Evolutionary conservation across 1,140 invertebrate genomes (phyloP), one percentile per base, ranked within the genome.

Genomic region (Aphidius gifuensis): DNA sequence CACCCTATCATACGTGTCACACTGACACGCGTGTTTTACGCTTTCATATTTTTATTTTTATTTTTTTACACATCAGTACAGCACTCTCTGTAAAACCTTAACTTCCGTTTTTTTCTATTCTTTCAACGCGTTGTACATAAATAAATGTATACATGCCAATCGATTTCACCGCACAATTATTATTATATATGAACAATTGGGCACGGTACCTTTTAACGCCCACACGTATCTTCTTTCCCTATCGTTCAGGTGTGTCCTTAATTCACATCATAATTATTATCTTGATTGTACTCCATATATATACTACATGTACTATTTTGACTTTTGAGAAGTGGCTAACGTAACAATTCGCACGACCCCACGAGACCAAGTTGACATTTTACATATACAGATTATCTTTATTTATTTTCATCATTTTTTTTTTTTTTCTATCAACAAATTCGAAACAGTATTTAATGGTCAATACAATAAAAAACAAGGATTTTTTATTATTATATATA

Each of bases 11-110:
- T 40, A 49, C 21, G 16, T 51, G 48, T 6, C 50, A 51, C 4
- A 32, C 4, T 32, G 23, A 32, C 23, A 32, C 23, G 23, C 59
- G 50, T 47, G 50, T 40, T 43, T 43, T 55, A 21, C 54, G 48
- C 59, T 50, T 49, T 56, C 32, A 43, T 45, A 60, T 32, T 32
- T 32, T 16, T 16, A 16, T 16, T 16, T 32, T 32, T 32, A 32
- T 32, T 32, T 32, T 32, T 32, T 32, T 16, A 16, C 16, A 32
- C 23, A 32, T 2, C 23, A 32, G 16, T 16, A 16, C 16, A 32
- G 23, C 23, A 32, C 23, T 32, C 58, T 38, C 51, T 53, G 23
- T 60, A 55, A 64, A 56, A 48, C 64, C 56, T 56, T 45, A 39
- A 54, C 46, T 59, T 59, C 58, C 58, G 58, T 32, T 50, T 23